These are phyloP conservation scores for Rhabditoides inermis DNA, from an alignment of 2,888 invertebrate species.

Conservation along the genomic window DNA sequence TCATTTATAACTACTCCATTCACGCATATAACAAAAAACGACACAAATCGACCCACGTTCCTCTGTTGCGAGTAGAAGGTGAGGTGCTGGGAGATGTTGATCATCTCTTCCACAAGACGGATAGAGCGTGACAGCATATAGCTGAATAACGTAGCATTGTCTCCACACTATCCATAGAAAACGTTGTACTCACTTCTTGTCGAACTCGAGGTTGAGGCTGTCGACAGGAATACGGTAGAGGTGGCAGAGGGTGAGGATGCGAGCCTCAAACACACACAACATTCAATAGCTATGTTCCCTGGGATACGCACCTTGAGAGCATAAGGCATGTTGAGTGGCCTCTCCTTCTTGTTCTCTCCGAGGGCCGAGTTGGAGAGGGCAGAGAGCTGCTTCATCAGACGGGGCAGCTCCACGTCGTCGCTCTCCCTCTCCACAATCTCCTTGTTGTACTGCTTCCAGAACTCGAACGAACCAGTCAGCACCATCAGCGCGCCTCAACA, in stretches of 20 bases:
- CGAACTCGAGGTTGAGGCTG: constrained; percentile 50
- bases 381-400: constrained; percentile 75
- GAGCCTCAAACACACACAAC: constrained; percentile 75
- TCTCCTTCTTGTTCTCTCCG: constrained; percentile 89
- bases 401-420: constrained; percentile 87
- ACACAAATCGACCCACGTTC: constrained; percentile 16
- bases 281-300: constrained; percentile 55
- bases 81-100: constrained; percentile 84
- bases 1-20: too few species aligned
- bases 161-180: not conserved
- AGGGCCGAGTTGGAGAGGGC: too few species aligned
- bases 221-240: constrained; percentile 67
- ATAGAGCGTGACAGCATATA: constrained; percentile 62
- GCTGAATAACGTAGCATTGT: constrained; percentile 39
- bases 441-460: constrained; percentile 83
- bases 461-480: constrained; percentile 88
- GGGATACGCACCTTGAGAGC: constrained; percentile 21
- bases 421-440: constrained; percentile 84
- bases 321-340: constrained; percentile 70
- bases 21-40: too few species aligned
- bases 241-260: constrained; percentile 90
- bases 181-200: constrained; percentile 5
- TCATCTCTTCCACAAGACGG: constrained; percentile 91
- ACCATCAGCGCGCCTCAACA: constrained; percentile 76
- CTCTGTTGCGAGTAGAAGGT: constrained; percentile 61